Percentiles rank a stretch among this genome's conserved stretches.
Conservation (phyloP, 2,113 vertebrate genomes). For the Pseudolaguvia tuberculata region DNA sequence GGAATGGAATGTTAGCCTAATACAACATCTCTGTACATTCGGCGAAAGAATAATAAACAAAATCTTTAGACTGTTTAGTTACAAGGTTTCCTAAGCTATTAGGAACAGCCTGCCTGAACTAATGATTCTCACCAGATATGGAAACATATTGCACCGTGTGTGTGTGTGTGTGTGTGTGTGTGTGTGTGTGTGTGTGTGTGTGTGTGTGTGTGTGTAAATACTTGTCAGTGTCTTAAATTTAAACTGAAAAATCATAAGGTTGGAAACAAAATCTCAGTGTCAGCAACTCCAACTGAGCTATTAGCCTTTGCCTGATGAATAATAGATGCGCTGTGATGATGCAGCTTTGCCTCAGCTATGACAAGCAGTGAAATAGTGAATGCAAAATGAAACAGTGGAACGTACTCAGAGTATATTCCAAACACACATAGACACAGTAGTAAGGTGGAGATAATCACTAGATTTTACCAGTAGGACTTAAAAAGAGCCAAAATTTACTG, state of each 20-base stretch:
- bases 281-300: conserved; percentile 55
- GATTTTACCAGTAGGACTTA: background rate
- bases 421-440: background rate
- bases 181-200: background rate
- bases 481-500: background rate
- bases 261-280: conserved; percentile 55
- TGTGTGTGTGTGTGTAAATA: conserved; percentile 6
- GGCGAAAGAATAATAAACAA: background rate
- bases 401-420: conserved; percentile 31
- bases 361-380: conserved; percentile 58
- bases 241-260: conserved; percentile 45
- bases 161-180: too few relatives aligned
- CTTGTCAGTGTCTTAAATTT: conserved; percentile 23
- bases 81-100: conserved; percentile 10
- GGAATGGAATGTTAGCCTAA: background rate
- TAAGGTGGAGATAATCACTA: background rate
- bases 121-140: background rate
- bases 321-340: conserved; percentile 69
- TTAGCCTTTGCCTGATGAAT: conserved; percentile 62
- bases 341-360: conserved; percentile 56
- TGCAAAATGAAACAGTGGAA: conserved; percentile 51
- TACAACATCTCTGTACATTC: too few relatives aligned
- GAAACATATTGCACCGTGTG: background rate
- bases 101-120: background rate
- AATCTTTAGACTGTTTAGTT: background rate